These are phyloP conservation scores for Epinotia nisella DNA, from an alignment of 2,888 invertebrate genomes.

Conservation along the genomic window DNA sequence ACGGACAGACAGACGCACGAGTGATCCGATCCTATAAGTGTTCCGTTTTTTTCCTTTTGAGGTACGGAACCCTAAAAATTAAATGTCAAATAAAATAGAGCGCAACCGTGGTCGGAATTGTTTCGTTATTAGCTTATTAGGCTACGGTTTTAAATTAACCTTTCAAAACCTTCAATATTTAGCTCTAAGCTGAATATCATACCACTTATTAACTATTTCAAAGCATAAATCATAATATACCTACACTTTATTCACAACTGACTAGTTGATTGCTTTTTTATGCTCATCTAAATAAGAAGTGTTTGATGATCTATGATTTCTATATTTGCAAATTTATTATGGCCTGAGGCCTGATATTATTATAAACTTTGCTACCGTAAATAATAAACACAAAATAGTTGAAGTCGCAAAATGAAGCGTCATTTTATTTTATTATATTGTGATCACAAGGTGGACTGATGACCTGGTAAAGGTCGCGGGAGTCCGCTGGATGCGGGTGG, in stretches of 20 bases:
- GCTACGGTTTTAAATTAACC: neutral
- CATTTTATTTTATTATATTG: too few species aligned
- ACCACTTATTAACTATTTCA: neutral
- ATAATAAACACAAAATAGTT: neutral
- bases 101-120: neutral
- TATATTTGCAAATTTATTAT: conserved; percentile 4
- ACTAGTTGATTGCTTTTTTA: neutral
- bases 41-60: too few species aligned
- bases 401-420: too few species aligned
- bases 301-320: neutral
- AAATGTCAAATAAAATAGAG: too few species aligned
- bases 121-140: neutral
- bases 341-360: neutral
- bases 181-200: neutral
- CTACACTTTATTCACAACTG: neutral
- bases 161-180: conserved; percentile 1
- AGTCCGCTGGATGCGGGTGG: too few species aligned
- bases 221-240: conserved; percentile 4
- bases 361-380: neutral
- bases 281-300: neutral
- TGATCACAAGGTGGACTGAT: too few species aligned
- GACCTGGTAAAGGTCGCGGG: too few species aligned
- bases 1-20: too few species aligned
- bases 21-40: too few species aligned
- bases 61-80: too few species aligned